Base-by-base conservation (phyloP, 2,113 vertebrate species). In the Rissa tridactyla region DNA sequence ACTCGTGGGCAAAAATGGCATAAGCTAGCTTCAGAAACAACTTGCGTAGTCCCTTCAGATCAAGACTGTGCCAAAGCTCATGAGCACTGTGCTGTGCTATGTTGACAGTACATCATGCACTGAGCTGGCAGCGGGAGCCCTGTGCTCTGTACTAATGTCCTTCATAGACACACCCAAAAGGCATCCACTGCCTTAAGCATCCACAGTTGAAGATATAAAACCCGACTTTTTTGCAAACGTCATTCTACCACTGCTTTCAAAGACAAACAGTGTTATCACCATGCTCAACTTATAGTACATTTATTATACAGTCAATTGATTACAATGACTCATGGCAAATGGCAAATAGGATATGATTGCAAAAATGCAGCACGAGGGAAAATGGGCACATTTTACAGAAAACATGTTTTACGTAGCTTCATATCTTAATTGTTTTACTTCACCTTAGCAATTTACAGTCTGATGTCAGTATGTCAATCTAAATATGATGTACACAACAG, bases 251-350 rank as follows among this genome's bases (percentile, higher is more conserved):
- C 18, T 42, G 69, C 46, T 90, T 96, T 91, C 81, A 61, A 42
- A 94, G 60, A 62, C 79, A 92, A 96, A 96, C 57, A 70, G 60
- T 90, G 75, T 73, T 72, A 82, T 64, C 96, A 96, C 70, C 62
- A 68, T 77, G 76, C 46, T 95, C 36, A 90, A 46, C 42, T 96
- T 96, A 80, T 7, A 84, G 57, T 82, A 58, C 60, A 65, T 97
- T 97, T 94, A 92, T 89, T 90, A 69, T 86, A 84, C 36, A 96
- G 95, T 93, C 91, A 88, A 91, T 93, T 95, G 87, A 95, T 97
- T 94, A 85, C 40, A 84, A 89, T 32, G 47, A 66, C 38, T 51
- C 26, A 52, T 84, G 79, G 61, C 68, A 89, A 94, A 84, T 57
- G 93, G 86, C 92, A 79, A 77, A 95, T 66, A 92, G 34, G 32